Base-by-base conservation (phyloP, 1,140 invertebrate genomes). In the Sycobia sp. region DNA sequence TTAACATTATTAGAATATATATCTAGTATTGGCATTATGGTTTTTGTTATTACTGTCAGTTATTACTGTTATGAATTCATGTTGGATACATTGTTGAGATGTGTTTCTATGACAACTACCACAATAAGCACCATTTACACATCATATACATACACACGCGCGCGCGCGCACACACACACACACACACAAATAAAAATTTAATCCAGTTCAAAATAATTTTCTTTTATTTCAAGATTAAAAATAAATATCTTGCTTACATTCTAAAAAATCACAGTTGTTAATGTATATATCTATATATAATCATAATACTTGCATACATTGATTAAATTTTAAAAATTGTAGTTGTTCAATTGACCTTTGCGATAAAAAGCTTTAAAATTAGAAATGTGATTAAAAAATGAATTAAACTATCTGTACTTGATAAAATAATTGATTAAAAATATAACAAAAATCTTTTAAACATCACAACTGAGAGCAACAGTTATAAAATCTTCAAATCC, bases 401-500 rank as follows among this genome's bases (percentile, higher is more conserved):
- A n/a, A 41, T 41, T 1, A 20, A 41, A 20, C 20, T 18, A n/a
- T 39, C 8, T n/a, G 14, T 4, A 14, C 36, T 4, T 9, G 3
- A 39, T 9, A 39, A 4, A n/a, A 39, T 39, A 10, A 39, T n/a
- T 9, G 14, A 39, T 8, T 11, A 39, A 11, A 11, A 39, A 39
- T 11, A 39, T 39, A 49, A 49, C 7, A 22, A 25, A 32, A 54
- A 46, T 29, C 25, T 60, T 46, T 84, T 79, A 89, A 62, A 87
- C 82, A 38, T 87, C 88, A 76, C 88, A 90, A 69, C 84, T 88
- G 18, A 94, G 83, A 59, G 90, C 89, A 64, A 93, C 82, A 62
- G 82, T 85, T 43, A 95, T 76, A 70, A 95, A 95, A 72, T 96
- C 93, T 85, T 95, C 93, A 75, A 95, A 96, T 32, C 77, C 85